Evolutionary conservation across 2,113 vertebrate species (phyloP).

Genomic region (Synchiropus splendidus): DNA sequence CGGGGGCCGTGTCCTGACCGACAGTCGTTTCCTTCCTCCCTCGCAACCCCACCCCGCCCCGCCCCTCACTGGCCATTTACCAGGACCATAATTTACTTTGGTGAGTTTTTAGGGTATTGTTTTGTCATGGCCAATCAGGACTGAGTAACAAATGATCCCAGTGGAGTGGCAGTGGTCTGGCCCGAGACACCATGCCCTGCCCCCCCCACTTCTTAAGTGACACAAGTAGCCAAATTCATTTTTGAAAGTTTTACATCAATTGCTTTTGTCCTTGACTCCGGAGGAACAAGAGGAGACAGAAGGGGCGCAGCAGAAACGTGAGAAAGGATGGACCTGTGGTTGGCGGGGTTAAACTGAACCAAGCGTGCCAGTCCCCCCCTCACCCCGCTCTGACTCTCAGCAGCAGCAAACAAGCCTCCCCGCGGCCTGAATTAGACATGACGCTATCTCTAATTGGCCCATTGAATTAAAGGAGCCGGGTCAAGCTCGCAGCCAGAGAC

Average conservation of each 20-base stretch:
- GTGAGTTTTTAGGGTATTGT: slow-evolving; percentile 99
- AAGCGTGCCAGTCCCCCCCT: slow-evolving; percentile 21
- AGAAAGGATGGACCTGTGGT: slow-evolving; percentile 1
- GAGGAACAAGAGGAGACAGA: slow-evolving; percentile 42
- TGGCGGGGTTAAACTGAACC: slow-evolving; percentile 64
- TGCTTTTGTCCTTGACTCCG: slow-evolving; percentile 94
- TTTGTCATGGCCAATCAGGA: slow-evolving; percentile 98
- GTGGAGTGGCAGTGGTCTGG: slow-evolving; percentile 73
- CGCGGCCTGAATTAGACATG: slow-evolving; percentile 80
- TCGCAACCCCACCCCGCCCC: slow-evolving; percentile 59
- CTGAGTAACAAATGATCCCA: slow-evolving; percentile 95
- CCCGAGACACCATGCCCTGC: slow-evolving; percentile 48
- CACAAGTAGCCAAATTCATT: slow-evolving; percentile 86
- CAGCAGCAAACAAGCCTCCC: slow-evolving; percentile 77
- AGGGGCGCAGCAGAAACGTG: slow-evolving; percentile 19
- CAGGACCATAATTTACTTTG: slow-evolving; percentile 96
- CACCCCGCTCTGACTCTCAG: slow-evolving; percentile 49
- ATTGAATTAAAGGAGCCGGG: slow-evolving; percentile 82
- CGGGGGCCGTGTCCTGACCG: slow-evolving; percentile 35
- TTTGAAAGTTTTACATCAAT: slow-evolving; percentile 94
- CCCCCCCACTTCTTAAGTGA: slow-evolving; percentile 70
- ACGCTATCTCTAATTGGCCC: slow-evolving; percentile 91
- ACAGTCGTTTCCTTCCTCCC: slow-evolving; percentile 54
- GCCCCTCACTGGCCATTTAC: slow-evolving; percentile 79
- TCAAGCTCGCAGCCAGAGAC: slow-evolving; percentile 72